phyloP scores from a whole-genome alignment of 2,113 vertebrate genomes.

The Oxyura jamaicensis region DNA sequence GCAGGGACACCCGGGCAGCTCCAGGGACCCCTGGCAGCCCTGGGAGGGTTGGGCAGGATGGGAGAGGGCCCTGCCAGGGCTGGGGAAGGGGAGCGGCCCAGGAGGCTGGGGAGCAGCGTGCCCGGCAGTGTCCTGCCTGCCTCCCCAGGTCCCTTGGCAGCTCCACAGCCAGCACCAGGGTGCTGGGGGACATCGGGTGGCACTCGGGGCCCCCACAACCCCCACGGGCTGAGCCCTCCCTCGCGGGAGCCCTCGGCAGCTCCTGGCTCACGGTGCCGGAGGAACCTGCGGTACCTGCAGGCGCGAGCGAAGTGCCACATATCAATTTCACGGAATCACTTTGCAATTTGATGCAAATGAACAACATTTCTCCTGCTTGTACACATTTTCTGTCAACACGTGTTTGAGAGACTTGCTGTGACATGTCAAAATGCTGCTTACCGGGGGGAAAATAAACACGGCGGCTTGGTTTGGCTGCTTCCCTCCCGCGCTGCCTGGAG shows the following conservation, averaged over 20 bases:
- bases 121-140: not conserved
- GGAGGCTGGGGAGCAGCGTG: too few species aligned
- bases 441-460: not conserved
- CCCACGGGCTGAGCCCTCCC: not conserved
- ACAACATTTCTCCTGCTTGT: not conserved
- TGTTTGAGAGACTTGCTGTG: not conserved
- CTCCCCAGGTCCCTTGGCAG: not conserved
- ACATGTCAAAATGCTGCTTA: not conserved
- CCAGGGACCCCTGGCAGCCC: accelerated
- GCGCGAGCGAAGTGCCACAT: not conserved
- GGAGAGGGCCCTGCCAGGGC: not conserved
- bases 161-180: accelerated
- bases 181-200: not conserved
- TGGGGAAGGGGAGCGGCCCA: not conserved
- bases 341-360: not conserved
- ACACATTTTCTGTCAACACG: not conserved
- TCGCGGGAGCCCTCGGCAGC: accelerated
- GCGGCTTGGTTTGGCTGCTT: not conserved
- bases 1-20: not conserved
- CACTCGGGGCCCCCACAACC: accelerated
- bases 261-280: not conserved
- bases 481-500: not conserved
- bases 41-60: too few species aligned
- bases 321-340: not conserved
- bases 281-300: not conserved